A percentile compares a stretch with the other conserved stretches of the same genome.
Evolutionary conservation across 2,797 vertebrate species (phyloP).

Genomic region (Miichthys miiuy): DNA sequence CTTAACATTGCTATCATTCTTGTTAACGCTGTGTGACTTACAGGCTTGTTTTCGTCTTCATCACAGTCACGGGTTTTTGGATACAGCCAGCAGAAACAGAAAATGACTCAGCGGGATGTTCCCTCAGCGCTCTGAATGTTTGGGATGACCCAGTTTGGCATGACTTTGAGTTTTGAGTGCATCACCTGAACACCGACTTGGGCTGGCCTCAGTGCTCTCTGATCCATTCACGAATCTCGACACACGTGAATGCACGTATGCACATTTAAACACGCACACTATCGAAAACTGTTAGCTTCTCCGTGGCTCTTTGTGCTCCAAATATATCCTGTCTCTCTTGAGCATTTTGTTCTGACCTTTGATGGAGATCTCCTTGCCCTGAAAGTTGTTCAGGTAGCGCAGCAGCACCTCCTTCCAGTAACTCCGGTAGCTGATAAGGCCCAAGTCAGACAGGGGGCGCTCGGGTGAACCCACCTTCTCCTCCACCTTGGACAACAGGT

Average conservation of each 20-base stretch:
- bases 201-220: constrained; percentile 17
- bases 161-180: not conserved
- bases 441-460: constrained; percentile 93
- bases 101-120: not conserved
- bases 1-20: not conserved
- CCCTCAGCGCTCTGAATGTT: constrained; percentile 1
- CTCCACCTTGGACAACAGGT: constrained; percentile 95
- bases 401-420: constrained; percentile 99
- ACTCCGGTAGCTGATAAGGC: constrained; percentile 95
- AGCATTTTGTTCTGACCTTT: constrained; percentile 87
- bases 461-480: constrained; percentile 96
- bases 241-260: constrained; percentile 4
- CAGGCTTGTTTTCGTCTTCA: constrained; percentile 16
- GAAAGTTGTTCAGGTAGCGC: constrained; percentile 94
- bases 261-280: not conserved
- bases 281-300: not conserved
- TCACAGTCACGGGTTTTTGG: not conserved
- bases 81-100: not conserved
- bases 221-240: constrained; percentile 2
- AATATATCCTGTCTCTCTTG: too few relatives aligned
- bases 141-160: not conserved
- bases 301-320: too few relatives aligned
- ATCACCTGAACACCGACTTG: constrained; percentile 6
- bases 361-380: constrained; percentile 98
- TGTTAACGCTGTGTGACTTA: not conserved